A percentile compares a stretch with the other conserved stretches of the same genome.
Conservation (phyloP, 2,797 vertebrate genomes). For the Hydrophis major region DNA sequence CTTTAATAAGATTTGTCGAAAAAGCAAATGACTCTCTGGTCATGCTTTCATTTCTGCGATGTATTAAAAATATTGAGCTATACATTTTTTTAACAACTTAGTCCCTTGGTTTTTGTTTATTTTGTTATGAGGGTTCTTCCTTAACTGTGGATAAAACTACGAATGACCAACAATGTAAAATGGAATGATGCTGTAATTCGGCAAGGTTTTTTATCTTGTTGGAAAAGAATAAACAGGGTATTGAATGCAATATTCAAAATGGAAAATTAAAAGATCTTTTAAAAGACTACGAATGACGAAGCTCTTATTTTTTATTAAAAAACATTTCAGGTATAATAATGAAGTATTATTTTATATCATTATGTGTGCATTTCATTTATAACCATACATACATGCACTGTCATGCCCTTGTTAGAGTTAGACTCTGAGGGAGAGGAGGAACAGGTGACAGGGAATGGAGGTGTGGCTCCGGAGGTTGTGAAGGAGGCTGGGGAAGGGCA, state of each 20-base stretch:
- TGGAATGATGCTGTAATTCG: conserved; percentile 25
- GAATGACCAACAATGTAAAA: not conserved
- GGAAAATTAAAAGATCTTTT: conserved; percentile 44
- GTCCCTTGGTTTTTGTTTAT: conserved; percentile 38
- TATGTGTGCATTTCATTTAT: not conserved
- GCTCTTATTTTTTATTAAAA: not conserved
- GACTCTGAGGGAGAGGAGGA: no score
- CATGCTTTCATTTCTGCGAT: conserved; percentile 16
- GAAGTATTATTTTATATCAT: not conserved
- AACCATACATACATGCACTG: not conserved
- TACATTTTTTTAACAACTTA: conserved; percentile 37
- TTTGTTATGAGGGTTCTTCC: conserved; percentile 39
- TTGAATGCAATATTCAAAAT: conserved; percentile 49
- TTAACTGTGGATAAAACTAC: conserved; percentile 20
- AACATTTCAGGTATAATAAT: not conserved
- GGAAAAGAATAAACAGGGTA: conserved; percentile 28
- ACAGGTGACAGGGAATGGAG: no score
- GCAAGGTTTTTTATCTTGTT: conserved; percentile 34
- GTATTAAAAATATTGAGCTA: conserved; percentile 22
- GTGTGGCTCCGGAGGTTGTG: no score
- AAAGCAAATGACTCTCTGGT: conserved; percentile 38
- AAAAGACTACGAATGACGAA: not conserved
- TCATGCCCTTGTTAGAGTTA: no score
- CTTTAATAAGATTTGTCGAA: conserved; percentile 33
- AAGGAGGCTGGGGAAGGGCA: no score